Conservation (phyloP, 2,797 vertebrate genomes). For the Kryptolebias ocellatus region DNA sequence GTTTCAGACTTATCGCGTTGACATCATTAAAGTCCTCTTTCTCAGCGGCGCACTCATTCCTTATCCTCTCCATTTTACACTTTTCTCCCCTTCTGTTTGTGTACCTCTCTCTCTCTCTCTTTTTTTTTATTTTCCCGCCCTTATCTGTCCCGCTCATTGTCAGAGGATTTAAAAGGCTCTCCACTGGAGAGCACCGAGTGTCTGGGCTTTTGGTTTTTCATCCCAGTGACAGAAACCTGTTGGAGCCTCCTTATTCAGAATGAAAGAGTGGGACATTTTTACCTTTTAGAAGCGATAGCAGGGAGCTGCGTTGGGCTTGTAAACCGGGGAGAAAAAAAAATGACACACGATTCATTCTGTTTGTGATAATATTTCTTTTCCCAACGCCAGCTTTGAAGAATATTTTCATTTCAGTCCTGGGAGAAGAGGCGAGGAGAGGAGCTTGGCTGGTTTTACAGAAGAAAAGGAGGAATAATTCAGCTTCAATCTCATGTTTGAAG, state of each 20-base stretch:
- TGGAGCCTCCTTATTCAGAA: constrained; percentile 66
- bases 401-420: constrained; percentile 38
- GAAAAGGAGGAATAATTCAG: constrained; percentile 26
- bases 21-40: constrained; percentile 76
- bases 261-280: constrained; percentile 56
- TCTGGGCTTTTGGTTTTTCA: constrained; percentile 72
- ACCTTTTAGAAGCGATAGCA: constrained; percentile 39
- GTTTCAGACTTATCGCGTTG: constrained; percentile 73
- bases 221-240: constrained; percentile 72
- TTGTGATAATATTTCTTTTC: constrained; percentile 47
- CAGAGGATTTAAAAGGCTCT: constrained; percentile 74
- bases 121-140: constrained; percentile 22
- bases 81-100: constrained; percentile 56
- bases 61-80: constrained; percentile 76
- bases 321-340: constrained; percentile 33
- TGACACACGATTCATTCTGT: constrained; percentile 41
- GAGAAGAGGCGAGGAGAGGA: not conserved
- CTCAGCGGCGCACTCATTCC: constrained; percentile 67
- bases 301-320: constrained; percentile 31
- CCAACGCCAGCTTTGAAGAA: constrained; percentile 10
- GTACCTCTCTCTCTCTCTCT: constrained; percentile 31
- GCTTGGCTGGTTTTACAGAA: constrained; percentile 22
- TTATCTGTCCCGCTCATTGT: constrained; percentile 72
- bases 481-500: constrained; percentile 13
- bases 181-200: constrained; percentile 64